These are phyloP conservation scores for Bombus sylvicola DNA, from an alignment of 1,140 invertebrate genomes.

Conservation along the genomic window DNA sequence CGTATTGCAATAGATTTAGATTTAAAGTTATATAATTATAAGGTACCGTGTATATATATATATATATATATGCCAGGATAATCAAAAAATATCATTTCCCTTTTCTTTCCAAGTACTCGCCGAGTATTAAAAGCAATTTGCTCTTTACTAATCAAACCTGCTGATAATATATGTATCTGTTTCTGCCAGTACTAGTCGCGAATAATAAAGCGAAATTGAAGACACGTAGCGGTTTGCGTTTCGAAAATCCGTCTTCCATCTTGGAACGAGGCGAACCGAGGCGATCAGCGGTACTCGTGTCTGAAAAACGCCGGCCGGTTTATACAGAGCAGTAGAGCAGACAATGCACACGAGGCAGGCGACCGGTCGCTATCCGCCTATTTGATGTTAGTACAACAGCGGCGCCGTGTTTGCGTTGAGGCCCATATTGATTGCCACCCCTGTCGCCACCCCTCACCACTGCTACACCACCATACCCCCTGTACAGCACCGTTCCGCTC, in stretches of 20 bases:
- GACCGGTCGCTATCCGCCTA: slow-evolving; percentile 82
- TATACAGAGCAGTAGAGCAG: slow-evolving; percentile 75
- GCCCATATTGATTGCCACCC: slow-evolving; percentile 83
- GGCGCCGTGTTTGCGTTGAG: slow-evolving; percentile 82
- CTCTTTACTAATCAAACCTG: no score
- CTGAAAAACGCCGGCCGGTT: slow-evolving; percentile 78
- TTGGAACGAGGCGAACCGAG: slow-evolving; percentile 5
- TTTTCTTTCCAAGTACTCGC: no score
- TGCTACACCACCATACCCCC: slow-evolving; percentile 55
- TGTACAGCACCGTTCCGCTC: slow-evolving; percentile 23
- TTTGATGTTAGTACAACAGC: slow-evolving; percentile 84
- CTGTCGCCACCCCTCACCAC: slow-evolving; percentile 79
- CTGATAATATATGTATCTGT: no score
- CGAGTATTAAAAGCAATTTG: no score
- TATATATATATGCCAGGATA: no score
- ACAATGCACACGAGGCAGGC: slow-evolving; percentile 77
- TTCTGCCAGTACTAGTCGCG: no score
- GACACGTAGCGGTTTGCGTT: not conserved
- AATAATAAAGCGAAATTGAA: no score
- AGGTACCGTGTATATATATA: no score
- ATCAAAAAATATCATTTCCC: no score
- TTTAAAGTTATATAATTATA: no score
- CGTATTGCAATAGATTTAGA: no score
- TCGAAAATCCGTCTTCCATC: slow-evolving; percentile 29
- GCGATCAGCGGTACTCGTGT: slow-evolving; percentile 43